Percentiles rank a stretch among this genome's conserved stretches.
These are phyloP conservation scores for Leucosticte australis DNA, from an alignment of 2,113 vertebrate species.

Conservation along the genomic window DNA sequence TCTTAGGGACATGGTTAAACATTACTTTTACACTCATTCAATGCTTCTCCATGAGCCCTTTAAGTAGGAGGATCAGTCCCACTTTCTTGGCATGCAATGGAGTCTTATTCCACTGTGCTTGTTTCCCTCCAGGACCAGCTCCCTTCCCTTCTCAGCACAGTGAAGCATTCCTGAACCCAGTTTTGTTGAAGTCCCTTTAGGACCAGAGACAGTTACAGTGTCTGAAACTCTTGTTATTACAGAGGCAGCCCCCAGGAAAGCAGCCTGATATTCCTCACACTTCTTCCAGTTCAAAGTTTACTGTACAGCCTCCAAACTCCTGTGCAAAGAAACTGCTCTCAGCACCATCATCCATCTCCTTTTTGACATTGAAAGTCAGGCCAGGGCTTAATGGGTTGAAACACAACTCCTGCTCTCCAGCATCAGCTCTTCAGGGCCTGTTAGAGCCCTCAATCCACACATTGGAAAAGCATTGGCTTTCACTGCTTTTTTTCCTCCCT, in stretches of 20 bases:
- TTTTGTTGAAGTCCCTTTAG: background rate
- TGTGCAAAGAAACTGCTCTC: background rate
- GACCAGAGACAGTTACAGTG: background rate
- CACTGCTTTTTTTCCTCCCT: constrained; percentile 16
- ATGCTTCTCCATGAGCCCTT: background rate
- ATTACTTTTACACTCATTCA: background rate
- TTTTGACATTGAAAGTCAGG: constrained; percentile 66
- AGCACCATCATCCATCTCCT: constrained; percentile 50
- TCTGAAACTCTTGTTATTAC: background rate
- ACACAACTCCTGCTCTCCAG: constrained; percentile 52
- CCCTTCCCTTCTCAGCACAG: background rate
- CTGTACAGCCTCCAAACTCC: background rate
- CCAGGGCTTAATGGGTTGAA: constrained; percentile 64
- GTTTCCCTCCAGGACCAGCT: background rate
- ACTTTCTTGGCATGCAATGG: background rate
- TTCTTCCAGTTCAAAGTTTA: background rate
- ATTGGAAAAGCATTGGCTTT: constrained; percentile 67
- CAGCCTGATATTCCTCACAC: background rate
- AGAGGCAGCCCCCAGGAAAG: background rate
- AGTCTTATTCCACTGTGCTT: background rate
- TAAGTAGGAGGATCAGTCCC: background rate
- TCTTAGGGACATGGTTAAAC: background rate
- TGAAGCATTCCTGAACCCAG: background rate
- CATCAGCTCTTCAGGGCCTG: constrained; percentile 62
- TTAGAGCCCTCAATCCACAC: constrained; percentile 44